phyloP scores from a whole-genome alignment of 2,113 vertebrate genomes.

The Tauraco erythrolophus region DNA sequence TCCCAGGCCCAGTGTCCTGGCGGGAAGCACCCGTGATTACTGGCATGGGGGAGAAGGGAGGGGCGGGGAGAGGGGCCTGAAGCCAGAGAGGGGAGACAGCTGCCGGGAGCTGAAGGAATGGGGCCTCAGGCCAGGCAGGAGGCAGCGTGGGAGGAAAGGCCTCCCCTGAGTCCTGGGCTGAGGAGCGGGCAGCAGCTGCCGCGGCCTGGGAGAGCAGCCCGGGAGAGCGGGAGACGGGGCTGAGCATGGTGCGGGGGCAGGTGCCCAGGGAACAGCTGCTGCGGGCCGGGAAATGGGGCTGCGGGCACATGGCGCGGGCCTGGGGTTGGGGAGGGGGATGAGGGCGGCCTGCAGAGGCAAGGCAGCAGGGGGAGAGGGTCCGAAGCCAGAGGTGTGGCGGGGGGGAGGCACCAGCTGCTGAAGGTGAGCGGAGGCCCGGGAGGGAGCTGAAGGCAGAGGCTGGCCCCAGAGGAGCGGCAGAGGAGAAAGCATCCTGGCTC shows the following conservation, averaged over 20 bases:
- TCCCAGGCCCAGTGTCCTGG: fast-evolving
- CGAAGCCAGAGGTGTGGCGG: fast-evolving
- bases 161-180: neutral
- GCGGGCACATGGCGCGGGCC: fast-evolving
- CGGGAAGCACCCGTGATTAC: neutral
- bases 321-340: neutral
- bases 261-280: neutral
- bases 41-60: neutral
- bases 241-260: fast-evolving
- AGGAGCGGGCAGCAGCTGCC: neutral
- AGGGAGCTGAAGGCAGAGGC: neutral
- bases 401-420: neutral
- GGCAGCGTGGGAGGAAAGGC: neutral
- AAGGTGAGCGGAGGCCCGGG: neutral
- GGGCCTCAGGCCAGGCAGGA: fast-evolving
- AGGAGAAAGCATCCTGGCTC: neutral
- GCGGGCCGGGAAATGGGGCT: neutral
- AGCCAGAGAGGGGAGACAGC: neutral
- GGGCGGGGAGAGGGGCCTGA: neutral
- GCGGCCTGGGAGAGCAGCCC: fast-evolving
- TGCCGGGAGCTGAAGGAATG: fast-evolving
- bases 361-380: neutral
- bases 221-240: fast-evolving
- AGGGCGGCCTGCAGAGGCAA: fast-evolving
- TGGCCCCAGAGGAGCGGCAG: neutral